A percentile compares a stretch with the other conserved stretches of the same genome.
Evolutionary conservation across 2,888 invertebrate genomes (phyloP).

Genomic region (Heliconius erato): DNA sequence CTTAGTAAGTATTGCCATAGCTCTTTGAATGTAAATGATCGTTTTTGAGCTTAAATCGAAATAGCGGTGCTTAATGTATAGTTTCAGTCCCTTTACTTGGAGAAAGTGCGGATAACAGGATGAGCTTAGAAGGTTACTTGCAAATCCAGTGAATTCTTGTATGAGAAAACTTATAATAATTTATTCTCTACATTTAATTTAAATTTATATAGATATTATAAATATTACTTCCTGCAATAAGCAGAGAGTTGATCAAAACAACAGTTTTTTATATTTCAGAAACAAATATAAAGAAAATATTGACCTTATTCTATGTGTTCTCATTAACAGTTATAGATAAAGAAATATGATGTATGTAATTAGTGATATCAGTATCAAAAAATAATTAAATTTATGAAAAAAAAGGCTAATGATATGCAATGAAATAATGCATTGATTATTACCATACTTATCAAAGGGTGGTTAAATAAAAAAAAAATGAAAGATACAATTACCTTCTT

Average conservation of each 20-base stretch:
- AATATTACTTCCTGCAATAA: no score
- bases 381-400: no score
- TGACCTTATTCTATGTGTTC: background rate
- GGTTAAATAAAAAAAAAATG: background rate
- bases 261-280: background rate
- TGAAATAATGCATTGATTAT: background rate
- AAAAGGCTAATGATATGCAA: no score
- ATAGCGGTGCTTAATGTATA: slow-evolving; percentile 32
- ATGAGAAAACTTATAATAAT: background rate
- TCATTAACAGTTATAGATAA: background rate
- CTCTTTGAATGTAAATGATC: background rate
- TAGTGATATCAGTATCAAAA: no score
- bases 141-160: slow-evolving; percentile 3
- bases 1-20: background rate
- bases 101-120: slow-evolving; percentile 54
- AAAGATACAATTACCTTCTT: slow-evolving; percentile 88
- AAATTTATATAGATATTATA: no score
- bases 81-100: slow-evolving; percentile 48
- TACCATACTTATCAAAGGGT: background rate
- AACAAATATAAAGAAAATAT: background rate
- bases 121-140: slow-evolving; percentile 48
- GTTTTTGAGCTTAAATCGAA: slow-evolving; percentile 14
- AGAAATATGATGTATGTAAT: background rate
- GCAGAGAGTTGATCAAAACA: background rate
- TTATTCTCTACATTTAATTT: background rate